Conservation (phyloP, 1,140 invertebrate genomes). For the Drosophila asahinai region DNA sequence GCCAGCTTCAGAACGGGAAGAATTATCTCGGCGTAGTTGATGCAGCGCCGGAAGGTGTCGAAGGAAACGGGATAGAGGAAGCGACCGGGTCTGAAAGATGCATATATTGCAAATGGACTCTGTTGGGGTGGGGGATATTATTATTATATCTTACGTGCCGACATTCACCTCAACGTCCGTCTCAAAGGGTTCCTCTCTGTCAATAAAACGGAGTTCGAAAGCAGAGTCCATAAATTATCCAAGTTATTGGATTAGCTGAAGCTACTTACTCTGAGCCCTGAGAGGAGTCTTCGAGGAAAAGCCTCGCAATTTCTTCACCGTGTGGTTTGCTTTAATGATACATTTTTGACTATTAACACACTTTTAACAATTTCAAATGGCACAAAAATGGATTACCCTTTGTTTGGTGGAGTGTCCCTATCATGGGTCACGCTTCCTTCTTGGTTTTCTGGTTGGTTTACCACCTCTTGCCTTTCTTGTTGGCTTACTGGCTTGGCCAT, state of each 20-base stretch:
- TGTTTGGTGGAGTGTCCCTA: not conserved
- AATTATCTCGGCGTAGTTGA: constrained; percentile 38
- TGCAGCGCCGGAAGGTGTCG: constrained; percentile 25
- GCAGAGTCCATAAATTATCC: no score
- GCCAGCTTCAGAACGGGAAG: constrained; percentile 11
- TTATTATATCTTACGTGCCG: constrained; percentile 11
- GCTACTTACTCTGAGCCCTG: not conserved
- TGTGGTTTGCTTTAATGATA: not conserved
- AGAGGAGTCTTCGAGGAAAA: not conserved
- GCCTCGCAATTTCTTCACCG: not conserved
- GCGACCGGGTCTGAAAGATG: constrained; percentile 10
- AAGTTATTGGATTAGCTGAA: not conserved
- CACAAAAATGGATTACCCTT: not conserved
- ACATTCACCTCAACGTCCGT: constrained; percentile 15
- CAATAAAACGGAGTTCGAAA: not conserved
- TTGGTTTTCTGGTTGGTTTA: not conserved
- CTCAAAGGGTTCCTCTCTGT: not conserved
- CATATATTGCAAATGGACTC: not conserved
- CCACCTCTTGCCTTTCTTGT: not conserved
- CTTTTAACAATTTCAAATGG: not conserved
- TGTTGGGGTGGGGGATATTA: no score
- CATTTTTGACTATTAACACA: not conserved
- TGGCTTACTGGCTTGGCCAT: not conserved
- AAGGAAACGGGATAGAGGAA: constrained; percentile 41
- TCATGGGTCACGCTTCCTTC: no score